Evolutionary conservation across 2,113 vertebrate species (phyloP), one percentile per base, ranked within the genome.

Genomic region (Neotragus pygmaeus): DNA sequence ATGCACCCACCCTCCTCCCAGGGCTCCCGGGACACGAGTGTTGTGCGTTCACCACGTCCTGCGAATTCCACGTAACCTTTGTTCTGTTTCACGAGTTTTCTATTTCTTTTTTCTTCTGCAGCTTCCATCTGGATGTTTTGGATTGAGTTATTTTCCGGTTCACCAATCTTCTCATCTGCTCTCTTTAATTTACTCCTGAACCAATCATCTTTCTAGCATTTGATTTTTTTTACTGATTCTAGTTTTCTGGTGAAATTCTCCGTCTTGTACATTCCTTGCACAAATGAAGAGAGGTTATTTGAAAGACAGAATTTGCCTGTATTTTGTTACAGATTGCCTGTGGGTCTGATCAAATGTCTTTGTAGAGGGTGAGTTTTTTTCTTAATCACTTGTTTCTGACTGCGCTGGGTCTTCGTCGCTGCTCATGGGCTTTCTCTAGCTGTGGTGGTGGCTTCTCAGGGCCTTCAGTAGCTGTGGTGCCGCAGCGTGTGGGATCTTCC

Each of bases 41-140:
- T 2, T 14, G 0, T 27, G 36, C 43, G 3, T 7, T 7, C 45
- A 2, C 55, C 4, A 0, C 4, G 11, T 7, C 17, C 57, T 25
- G 0, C 1, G 1, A 7, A 28, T 30, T 45, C 87, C 12, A 1
- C 3, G n/a, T 7, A 1, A 7, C 53, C 14, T 83, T 27, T 11
- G 5, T 39, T 51, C 60, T 47, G 14, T 13, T 9, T 5, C 23
- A 28, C 10, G 11, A 25, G 30, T 4, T 90, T 47, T 4, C 6
- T 28, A 0, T 70, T 16, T 82, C 60, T 47, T 75, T 19, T 11
- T 58, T 5, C 25, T n/a, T 39, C 77, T 36, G 13, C n/a, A 14
- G 21, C 73, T 25, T 39, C 27, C 12, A 0, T 51, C 90, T 93
- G 96, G 43, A 33, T 82, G 3, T 88, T 88, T 58, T 6, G 12